Evolutionary conservation across 2,797 vertebrate species (phyloP), one percentile per base, ranked within the genome.

Genomic region (Coregonus ussuriensis): DNA sequence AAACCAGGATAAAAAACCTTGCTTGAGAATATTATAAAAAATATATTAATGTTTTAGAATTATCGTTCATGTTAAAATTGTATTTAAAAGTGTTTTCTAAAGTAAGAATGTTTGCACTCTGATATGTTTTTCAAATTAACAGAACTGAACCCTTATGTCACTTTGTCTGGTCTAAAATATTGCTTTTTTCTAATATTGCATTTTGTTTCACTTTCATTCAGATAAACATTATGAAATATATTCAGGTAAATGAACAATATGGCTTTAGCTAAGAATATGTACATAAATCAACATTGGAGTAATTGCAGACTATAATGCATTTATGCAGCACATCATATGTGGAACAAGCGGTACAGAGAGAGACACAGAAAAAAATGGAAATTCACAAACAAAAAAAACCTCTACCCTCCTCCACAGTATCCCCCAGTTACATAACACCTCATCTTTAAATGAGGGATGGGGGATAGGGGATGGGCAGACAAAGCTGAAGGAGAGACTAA

Each of bases 391-490:
- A 15, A 72, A 72, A 71, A 18, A 54, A 13, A 15, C 4, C 16
- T n/a, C 52, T 18, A 54, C 52, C 52, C 52, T 52, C 51, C 51
- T 72, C 51, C 13, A 21, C 11, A 52, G 6, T 72, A 52, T 72
- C 51, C 51, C 25, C 29, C 15, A 47, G 41, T 47, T 2, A 47
- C 37, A 72, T 31, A 9, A 72, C 47, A 31, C 47, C 47, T 31
- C 29, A 72, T 72, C 71, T 72, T 53, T 29, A 72, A 16, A 72
- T n/a, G 14, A 71, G 31, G n/a, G 16, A 7, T 51, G 74, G 80
- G 82, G 70, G 37, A 18, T 51, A 67, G 80, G 82, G 70, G 37
- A 29, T 31, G 78, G 77, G 80, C 21, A 29, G 11, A 41, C 21
- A 69, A n/a, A 31, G 52, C 41, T 77, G n/a, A 68, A 74, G 62